Evolutionary conservation across 1,140 invertebrate genomes (phyloP), one percentile per base, ranked within the genome.

Genomic region (Pteromalus puparum): DNA sequence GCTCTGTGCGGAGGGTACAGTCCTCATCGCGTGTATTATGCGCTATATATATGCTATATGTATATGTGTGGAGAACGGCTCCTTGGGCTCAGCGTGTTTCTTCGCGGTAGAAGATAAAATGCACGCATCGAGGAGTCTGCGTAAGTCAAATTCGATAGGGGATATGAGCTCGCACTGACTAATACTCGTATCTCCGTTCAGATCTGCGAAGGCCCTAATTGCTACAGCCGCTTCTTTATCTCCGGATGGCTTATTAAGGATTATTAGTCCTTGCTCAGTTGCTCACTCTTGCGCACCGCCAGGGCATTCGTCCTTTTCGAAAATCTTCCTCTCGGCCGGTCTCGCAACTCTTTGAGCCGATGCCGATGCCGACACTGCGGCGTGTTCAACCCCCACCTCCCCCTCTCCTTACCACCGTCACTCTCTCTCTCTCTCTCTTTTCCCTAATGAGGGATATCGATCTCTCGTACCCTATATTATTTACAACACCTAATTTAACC

Each of bases 221-320:
- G 81, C 81, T 34, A 38, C 38, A 42, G 38, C 21, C 30, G 73
- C 81, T 82, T 82, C 70, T 82, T 82, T 82, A 82, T 82, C 72
- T 82, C 72, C 81, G 30, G 81, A 75, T 75, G 81, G 81, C 81
- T 82, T 82, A 82, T 82, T 82, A 76, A 76, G 81, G 81, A 82
- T 82, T 82, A 82, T 82, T 82, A 82, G 81, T 75, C 72, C 53
- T 30, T 21, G 65, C 67, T 70, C 67, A 30, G 34, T 30, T 21
- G 65, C 67, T 70, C 67, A 30, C 67, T 70, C 67, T 70, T 70
- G 67, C 26, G 67, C 28, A n/a, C n/a, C 24, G 10, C 18, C 30
- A 0, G 26, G 26, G 30, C 67, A 70, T 30, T 70, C 67, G 26
- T 65, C 61, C 26, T 30, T 28, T 70, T 53, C 70, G 79, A 42